A percentile compares a stretch with the other conserved stretches of the same genome.
Evolutionary conservation across 2,113 vertebrate genomes (phyloP).

Genomic region (Dromas ardeola): DNA sequence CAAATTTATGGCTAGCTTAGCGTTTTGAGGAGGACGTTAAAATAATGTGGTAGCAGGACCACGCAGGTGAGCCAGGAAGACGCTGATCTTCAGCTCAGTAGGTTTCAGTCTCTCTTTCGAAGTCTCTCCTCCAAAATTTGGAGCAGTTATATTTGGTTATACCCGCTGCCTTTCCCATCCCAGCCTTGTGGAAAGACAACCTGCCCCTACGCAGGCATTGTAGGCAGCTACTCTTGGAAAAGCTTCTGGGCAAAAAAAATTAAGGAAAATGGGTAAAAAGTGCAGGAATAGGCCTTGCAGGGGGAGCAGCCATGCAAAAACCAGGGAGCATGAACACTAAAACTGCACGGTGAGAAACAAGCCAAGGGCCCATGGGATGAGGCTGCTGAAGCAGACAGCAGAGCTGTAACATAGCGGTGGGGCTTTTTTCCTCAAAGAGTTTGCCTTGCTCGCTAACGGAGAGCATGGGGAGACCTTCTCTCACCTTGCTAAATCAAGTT

Average conservation of each 20-base stretch:
- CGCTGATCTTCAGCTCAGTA: neutral
- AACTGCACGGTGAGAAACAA: neutral
- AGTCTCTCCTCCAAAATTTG: neutral
- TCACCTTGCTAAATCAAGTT: neutral
- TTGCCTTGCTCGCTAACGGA: neutral
- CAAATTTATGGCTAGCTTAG: neutral
- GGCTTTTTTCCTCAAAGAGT: neutral
- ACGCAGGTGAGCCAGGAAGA: neutral
- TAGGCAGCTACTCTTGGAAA: neutral
- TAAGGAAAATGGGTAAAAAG: neutral
- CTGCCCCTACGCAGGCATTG: neutral
- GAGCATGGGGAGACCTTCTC: neutral
- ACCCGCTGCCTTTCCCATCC: neutral
- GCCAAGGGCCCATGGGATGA: rapidly evolving
- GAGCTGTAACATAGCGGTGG: neutral
- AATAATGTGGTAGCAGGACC: neutral
- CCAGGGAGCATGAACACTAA: neutral
- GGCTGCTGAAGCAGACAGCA: neutral
- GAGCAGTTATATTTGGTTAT: neutral
- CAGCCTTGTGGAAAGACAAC: rapidly evolving
- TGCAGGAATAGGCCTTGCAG: neutral
- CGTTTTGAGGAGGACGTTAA: neutral
- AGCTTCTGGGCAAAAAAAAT: neutral
- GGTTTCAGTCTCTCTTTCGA: neutral
- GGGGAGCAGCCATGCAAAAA: neutral